phyloP scores from a whole-genome alignment of 2,888 invertebrate species.

The Teleiodes luculella region DNA sequence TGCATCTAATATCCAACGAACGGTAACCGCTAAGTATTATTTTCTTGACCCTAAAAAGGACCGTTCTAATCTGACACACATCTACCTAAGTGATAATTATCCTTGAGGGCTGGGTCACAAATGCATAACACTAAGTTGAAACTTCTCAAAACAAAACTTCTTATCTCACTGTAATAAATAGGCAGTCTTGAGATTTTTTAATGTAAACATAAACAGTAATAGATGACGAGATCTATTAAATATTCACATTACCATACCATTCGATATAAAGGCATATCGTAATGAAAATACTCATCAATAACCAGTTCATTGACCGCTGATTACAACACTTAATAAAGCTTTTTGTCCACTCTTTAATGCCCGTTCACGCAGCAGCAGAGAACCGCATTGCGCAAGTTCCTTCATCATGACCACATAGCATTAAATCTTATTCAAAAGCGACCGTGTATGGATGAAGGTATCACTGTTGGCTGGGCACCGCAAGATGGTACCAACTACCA shows the following conservation, averaged over 20 bases:
- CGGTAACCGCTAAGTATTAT: no score
- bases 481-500: neutral
- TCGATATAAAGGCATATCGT: no score
- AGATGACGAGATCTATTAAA: no score
- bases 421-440: neutral
- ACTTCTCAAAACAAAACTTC: no score
- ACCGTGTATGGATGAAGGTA: neutral
- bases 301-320: neutral
- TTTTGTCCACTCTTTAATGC: neutral
- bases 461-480: neutral
- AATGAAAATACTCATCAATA: no score
- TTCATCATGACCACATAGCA: neutral
- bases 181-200: no score
- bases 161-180: no score
- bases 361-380: neutral
- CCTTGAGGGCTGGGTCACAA: neutral
- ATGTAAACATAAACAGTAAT: no score
- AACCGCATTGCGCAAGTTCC: conserved; percentile 3
- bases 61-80: neutral
- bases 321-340: neutral
- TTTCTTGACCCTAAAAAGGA: neutral
- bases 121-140: no score
- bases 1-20: no score
- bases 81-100: neutral
- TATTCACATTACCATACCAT: no score